Evolutionary conservation across 2,113 vertebrate species (phyloP), one percentile per base, ranked within the genome.

Genomic region (Gobiocypris rarus): DNA sequence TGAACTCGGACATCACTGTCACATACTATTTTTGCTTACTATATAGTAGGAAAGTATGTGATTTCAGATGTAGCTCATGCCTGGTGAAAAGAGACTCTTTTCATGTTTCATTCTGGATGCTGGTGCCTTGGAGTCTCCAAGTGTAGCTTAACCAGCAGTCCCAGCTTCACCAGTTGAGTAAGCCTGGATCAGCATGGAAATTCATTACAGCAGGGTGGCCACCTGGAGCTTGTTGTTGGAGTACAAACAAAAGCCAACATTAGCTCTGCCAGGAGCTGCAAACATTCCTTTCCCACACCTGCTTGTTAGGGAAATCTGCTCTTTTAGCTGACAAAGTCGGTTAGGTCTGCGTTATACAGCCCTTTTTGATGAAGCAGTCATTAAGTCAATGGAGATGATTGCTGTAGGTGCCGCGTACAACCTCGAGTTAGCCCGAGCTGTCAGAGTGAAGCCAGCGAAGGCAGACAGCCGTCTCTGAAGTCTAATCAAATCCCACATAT

Each of bases 371-470:
- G 67, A 31, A 45, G 50, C 58, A 54, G 58, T 81, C 69, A 58
- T 65, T 75, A 79, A 77, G 63, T 22, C 54, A 59, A 83, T 86
- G 89, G 87, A 50, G 71, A 91, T 90, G 86, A 91, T 89, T 89
- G 88, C 88, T 76, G 87, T 85, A 83, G 83, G 86, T 90, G 90
- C 89, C 88, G 87, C 86, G 87, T 86, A 87, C 90, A 91, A 91
- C 90, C 91, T 92, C 91, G 90, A 92, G 90, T 87, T 90, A 81
- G 84, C 4, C 59, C 82, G 76, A 86, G 90, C 65, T 91, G 90
- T 92, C 91, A 92, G 91, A 90, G 89, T 90, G 92, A 93, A 89
- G 88, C 31, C 86, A 88, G 91, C 91, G 93, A 93, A 89, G 89
- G 91, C 84, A 84, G 67, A 65, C 83, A 89, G 85, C 87, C 87